phyloP scores from a whole-genome alignment of 2,888 invertebrate species.

The Zaprionus bogoriensis region DNA sequence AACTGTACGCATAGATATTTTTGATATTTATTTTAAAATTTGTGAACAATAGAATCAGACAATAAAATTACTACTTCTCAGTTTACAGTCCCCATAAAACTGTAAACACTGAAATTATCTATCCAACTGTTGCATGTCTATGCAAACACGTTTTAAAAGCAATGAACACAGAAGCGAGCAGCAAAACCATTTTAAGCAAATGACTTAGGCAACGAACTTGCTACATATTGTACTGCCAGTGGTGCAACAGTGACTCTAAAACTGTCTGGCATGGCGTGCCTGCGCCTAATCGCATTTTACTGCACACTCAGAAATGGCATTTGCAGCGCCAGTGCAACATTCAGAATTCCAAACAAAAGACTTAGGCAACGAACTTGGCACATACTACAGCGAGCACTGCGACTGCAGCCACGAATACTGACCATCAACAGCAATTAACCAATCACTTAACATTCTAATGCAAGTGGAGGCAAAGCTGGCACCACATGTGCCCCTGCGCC shows the following conservation, averaged over 20 bases:
- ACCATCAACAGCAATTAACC: conserved; percentile 53
- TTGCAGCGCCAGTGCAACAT: conserved; percentile 17
- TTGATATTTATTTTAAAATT: too few species aligned
- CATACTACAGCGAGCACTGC: neutral
- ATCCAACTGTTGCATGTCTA: neutral
- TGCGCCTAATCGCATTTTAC: neutral
- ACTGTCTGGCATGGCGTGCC: neutral
- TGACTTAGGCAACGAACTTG: conserved; percentile 63
- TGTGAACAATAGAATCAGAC: too few species aligned
- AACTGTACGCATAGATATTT: conserved; percentile 3
- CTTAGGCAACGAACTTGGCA: conserved; percentile 71
- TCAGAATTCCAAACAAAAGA: conserved; percentile 57
- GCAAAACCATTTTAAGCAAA: conserved; percentile 24
- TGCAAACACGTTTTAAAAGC: neutral
- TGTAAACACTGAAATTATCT: too few species aligned
- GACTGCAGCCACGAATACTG: neutral
- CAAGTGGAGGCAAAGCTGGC: conserved; percentile 5
- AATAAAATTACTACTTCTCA: too few species aligned
- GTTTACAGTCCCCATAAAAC: neutral
- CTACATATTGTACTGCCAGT: neutral
- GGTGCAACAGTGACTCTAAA: neutral
- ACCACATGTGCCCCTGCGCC: conserved; percentile 18
- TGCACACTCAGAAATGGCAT: neutral
- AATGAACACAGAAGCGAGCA: too few species aligned
- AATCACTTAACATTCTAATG: conserved; percentile 75